phyloP scores from a whole-genome alignment of 2,113 vertebrate species.

The Pteruthius melanotis region DNA sequence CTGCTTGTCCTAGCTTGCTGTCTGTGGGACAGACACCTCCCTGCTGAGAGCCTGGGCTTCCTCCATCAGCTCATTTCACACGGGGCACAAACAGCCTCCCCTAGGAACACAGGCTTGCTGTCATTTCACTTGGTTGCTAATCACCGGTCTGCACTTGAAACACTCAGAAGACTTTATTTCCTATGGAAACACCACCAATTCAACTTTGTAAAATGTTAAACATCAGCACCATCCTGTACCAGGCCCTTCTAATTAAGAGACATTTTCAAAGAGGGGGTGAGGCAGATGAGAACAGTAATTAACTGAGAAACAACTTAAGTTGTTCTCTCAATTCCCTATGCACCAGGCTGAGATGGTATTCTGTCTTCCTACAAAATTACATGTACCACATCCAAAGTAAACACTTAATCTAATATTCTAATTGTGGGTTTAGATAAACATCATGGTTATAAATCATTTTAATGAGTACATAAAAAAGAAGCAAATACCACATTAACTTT shows the following conservation, averaged over 20 bases:
- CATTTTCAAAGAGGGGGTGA: neutral
- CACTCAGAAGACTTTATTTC: neutral
- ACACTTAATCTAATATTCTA: conserved; percentile 41
- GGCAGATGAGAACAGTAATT: conserved; percentile 21
- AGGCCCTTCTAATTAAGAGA: neutral
- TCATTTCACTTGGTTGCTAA: neutral
- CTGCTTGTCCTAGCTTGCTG: fast-evolving
- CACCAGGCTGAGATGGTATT: neutral
- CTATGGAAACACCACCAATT: neutral
- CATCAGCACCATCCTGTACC: neutral
- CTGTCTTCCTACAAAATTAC: conserved; percentile 1
- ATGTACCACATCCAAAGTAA: conserved; percentile 20
- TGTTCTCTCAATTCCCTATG: neutral
- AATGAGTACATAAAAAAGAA: conserved; percentile 23
- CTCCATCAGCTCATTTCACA: neutral
- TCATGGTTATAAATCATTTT: neutral
- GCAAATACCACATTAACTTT: conserved; percentile 44
- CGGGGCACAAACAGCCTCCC: neutral
- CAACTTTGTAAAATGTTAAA: neutral
- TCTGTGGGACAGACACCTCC: neutral
- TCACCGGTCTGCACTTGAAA: neutral
- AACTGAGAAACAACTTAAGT: neutral
- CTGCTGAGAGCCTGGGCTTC: neutral
- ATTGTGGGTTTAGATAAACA: conserved; percentile 38
- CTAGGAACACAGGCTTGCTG: fast-evolving